Conservation (phyloP, 2,888 invertebrate genomes). For the Parascotia fuliginaria region DNA sequence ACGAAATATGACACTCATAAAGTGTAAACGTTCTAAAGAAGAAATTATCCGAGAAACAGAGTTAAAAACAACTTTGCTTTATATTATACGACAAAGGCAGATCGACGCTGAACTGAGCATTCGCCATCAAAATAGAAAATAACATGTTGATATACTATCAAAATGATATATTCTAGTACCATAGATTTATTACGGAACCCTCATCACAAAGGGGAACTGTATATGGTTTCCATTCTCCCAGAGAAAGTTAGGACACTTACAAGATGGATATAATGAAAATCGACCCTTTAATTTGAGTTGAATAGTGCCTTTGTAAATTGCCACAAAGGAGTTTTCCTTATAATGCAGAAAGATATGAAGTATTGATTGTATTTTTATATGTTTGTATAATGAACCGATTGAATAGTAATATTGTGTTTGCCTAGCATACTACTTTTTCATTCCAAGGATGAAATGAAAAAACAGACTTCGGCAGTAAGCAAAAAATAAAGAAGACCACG, state of each 20-base stretch:
- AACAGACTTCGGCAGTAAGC: no score
- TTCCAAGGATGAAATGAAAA: no score
- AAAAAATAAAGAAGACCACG: no score
- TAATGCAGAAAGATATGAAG: not conserved
- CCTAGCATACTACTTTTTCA: no score
- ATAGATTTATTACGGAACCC: slow-evolving; percentile 22
- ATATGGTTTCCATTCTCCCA: slow-evolving; percentile 16
- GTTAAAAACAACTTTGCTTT: no score
- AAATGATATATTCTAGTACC: slow-evolving; percentile 7
- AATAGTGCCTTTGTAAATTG: slow-evolving; percentile 51
- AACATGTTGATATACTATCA: slow-evolving; percentile 1
- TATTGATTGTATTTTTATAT: no score
- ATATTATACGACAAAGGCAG: no score
- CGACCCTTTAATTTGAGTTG: slow-evolving; percentile 52
- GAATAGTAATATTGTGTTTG: no score
- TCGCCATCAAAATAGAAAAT: not conserved
- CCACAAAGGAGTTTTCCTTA: slow-evolving; percentile 43
- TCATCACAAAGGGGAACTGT: slow-evolving; percentile 16
- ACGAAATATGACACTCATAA: no score
- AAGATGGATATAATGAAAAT: slow-evolving; percentile 48
- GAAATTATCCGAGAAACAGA: no score
- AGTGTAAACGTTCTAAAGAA: no score
- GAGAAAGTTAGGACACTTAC: slow-evolving; percentile 40
- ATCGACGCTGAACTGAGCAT: not conserved
- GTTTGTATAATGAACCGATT: no score